Evolutionary conservation across 2,113 vertebrate genomes (phyloP).

Genomic region (Furnarius figulus): DNA sequence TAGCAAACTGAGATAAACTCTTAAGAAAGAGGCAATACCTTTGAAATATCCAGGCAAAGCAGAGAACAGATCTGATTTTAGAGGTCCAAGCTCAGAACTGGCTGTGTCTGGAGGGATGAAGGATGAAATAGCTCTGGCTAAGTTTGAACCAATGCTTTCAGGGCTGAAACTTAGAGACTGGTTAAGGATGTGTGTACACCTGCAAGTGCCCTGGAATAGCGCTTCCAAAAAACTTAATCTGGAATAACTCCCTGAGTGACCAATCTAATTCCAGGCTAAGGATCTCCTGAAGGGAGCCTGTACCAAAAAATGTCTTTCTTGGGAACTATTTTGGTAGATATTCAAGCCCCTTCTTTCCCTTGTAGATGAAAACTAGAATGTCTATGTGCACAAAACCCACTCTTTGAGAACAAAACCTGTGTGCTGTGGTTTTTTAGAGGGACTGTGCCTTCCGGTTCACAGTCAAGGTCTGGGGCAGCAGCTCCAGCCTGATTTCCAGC

Average conservation of each 20-base stretch:
- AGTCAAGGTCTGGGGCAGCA: accelerated
- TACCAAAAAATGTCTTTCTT: background rate
- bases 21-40: background rate
- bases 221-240: background rate
- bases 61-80: background rate
- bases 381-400: background rate
- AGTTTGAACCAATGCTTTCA: background rate
- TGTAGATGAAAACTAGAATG: background rate
- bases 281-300: background rate
- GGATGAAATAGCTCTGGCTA: background rate
- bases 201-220: background rate
- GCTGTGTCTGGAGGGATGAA: background rate
- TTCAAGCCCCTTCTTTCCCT: background rate
- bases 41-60: background rate
- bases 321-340: background rate
- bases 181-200: background rate
- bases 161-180: background rate
- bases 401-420: background rate
- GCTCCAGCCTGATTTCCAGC: background rate
- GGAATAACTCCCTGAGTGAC: background rate
- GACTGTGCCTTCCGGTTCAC: background rate
- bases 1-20: background rate
- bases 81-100: background rate
- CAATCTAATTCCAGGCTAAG: background rate
- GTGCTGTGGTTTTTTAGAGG: background rate